phyloP scores from a whole-genome alignment of 2,888 invertebrate species.

The Lithophane semibrunnea region DNA sequence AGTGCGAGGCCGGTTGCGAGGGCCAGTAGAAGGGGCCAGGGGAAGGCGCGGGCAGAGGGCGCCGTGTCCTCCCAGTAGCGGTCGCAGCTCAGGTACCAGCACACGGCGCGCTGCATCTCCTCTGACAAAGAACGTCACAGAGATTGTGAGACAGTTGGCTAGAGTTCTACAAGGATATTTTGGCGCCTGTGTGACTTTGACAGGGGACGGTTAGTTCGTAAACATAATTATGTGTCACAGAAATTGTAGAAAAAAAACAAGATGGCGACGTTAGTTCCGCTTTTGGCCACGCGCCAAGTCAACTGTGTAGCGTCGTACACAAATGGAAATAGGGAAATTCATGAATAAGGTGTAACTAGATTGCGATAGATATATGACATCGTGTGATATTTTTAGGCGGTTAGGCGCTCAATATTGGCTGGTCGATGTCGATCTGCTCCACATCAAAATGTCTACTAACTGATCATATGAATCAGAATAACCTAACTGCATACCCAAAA shows the following conservation, averaged over 20 bases:
- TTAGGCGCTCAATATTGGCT: background rate
- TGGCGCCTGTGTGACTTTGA: background rate
- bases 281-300: background rate
- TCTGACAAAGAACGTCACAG: constrained; percentile 86
- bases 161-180: background rate
- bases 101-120: constrained; percentile 96
- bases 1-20: constrained; percentile 95
- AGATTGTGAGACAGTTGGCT: background rate
- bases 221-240: background rate
- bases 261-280: background rate
- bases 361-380: background rate
- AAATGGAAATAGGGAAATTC: background rate
- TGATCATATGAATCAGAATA: background rate
- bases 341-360: background rate
- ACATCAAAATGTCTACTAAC: too few relatives aligned
- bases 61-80: constrained; percentile 97
- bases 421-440: background rate
- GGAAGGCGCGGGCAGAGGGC: constrained; percentile 93
- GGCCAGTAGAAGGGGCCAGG: constrained; percentile 94
- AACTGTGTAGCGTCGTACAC: background rate
- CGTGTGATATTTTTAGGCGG: background rate
- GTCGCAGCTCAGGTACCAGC: constrained; percentile 98
- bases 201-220: background rate
- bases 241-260: too few relatives aligned
- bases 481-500: background rate